Percentiles rank a stretch among this genome's conserved stretches.
Conservation (phyloP, 2,888 invertebrate genomes). For the Pollenia amentaria region DNA sequence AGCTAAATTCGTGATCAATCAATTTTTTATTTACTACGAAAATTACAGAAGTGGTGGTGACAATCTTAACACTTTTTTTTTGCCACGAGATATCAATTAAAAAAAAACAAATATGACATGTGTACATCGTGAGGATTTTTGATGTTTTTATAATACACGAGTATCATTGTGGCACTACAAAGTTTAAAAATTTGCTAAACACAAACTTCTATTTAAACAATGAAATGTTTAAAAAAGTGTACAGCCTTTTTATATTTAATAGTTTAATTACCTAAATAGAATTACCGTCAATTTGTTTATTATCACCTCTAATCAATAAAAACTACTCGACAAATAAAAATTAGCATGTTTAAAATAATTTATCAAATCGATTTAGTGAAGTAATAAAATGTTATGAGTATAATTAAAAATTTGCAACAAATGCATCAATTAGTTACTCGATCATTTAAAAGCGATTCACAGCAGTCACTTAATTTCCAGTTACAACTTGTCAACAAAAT, state of each 20-base stretch:
- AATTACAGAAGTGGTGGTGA: too few species aligned
- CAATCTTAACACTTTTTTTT: too few species aligned
- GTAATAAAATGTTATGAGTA: background rate
- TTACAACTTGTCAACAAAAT: background rate
- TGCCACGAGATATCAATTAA: too few species aligned
- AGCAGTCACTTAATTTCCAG: slow-evolving; percentile 17
- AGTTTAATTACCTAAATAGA: background rate
- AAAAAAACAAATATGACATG: too few species aligned
- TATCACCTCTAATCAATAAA: slow-evolving; percentile 3
- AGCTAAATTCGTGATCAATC: too few species aligned
- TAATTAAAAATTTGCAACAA: background rate
- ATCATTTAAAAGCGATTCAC: slow-evolving; percentile 17
- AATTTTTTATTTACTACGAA: too few species aligned
- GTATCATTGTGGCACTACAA: too few species aligned
- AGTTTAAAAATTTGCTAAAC: too few species aligned
- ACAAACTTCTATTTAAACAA: too few species aligned
- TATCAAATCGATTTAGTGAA: background rate
- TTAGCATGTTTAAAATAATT: slow-evolving; percentile 23
- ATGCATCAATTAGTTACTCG: background rate
- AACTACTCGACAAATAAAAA: background rate
- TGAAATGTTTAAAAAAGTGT: background rate
- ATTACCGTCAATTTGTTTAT: slow-evolving; percentile 2
- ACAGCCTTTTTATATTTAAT: background rate
- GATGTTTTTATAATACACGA: too few species aligned
- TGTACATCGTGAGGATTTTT: too few species aligned